Percentiles rank a stretch among this genome's conserved stretches.
These are phyloP conservation scores for Rhagoletis zephyria DNA, from an alignment of 1,140 invertebrate species.

Conservation along the genomic window DNA sequence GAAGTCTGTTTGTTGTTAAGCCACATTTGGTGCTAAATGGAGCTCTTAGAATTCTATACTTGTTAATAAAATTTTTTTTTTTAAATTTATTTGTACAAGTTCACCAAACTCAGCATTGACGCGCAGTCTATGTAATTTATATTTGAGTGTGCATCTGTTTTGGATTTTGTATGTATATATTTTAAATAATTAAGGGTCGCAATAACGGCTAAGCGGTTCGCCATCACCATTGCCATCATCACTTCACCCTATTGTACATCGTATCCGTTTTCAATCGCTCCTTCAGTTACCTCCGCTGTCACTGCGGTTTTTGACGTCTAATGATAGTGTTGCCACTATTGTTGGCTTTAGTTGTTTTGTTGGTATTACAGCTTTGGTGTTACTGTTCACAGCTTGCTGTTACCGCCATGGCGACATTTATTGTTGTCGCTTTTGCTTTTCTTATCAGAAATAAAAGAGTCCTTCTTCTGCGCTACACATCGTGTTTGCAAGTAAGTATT, in stretches of 20 bases:
- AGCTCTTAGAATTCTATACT: too few species aligned
- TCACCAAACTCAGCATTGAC: too few species aligned
- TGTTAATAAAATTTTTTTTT: too few species aligned
- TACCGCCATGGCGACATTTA: slow-evolving; percentile 26
- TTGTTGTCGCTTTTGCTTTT: slow-evolving; percentile 35
- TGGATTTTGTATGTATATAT: not conserved
- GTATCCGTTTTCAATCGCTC: slow-evolving; percentile 12
- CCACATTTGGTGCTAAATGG: too few species aligned
- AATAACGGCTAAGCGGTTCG: not conserved
- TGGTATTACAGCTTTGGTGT: not conserved
- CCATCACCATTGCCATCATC: not conserved
- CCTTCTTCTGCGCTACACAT: too few species aligned
- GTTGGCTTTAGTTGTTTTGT: not conserved
- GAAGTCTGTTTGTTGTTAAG: too few species aligned
- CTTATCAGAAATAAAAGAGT: not conserved
- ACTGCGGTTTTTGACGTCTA: slow-evolving; percentile 1
- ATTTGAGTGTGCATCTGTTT: too few species aligned
- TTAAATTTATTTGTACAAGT: too few species aligned
- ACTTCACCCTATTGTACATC: not conserved
- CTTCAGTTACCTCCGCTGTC: not conserved
- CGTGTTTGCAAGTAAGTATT: not conserved
- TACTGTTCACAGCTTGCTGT: slow-evolving; percentile 13
- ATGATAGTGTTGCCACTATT: slow-evolving; percentile 33
- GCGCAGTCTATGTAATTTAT: too few species aligned
- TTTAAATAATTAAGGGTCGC: slow-evolving; percentile 19